Percentiles rank a stretch among this genome's conserved stretches.
Conservation (phyloP, 2,797 vertebrate species). For the Zenarchopterus dispar region DNA sequence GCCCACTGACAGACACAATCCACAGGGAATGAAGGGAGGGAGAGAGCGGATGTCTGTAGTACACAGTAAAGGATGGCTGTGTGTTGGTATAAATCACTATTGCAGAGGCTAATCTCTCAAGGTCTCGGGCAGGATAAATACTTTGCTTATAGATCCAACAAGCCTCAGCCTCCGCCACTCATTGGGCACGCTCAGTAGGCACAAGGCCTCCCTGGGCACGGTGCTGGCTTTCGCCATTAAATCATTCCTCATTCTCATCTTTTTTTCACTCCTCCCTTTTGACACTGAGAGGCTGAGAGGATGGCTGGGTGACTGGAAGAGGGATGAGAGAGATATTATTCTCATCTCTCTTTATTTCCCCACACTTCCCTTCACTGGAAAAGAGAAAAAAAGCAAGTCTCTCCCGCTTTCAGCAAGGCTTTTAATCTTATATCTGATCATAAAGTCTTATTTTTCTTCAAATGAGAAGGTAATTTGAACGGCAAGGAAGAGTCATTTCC, state of each 20-base stretch:
- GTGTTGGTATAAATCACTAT: constrained; percentile 91
- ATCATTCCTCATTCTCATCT: constrained; percentile 79
- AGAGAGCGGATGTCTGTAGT: constrained; percentile 72
- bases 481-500: constrained; percentile 35
- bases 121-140: constrained; percentile 83
- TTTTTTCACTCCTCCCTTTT: constrained; percentile 71
- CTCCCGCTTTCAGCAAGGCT: constrained; percentile 21
- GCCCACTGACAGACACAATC: constrained; percentile 89
- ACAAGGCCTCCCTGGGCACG: constrained; percentile 78
- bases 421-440: constrained; percentile 57
- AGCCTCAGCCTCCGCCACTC: constrained; percentile 78
- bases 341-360: constrained; percentile 70
- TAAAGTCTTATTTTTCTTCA: constrained; percentile 37
- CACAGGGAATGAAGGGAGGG: constrained; percentile 77
- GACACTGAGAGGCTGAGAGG: constrained; percentile 61
- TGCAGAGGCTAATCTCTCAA: constrained; percentile 90
- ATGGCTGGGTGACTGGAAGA: constrained; percentile 61
- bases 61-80: constrained; percentile 85
- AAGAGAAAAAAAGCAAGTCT: constrained; percentile 15
- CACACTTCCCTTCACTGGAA: constrained; percentile 26
- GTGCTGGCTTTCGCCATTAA: constrained; percentile 66
- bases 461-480: constrained; percentile 42
- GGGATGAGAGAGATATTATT: constrained; percentile 66
- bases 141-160: constrained; percentile 84
- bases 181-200: constrained; percentile 80